phyloP scores from a whole-genome alignment of 2,888 invertebrate genomes.

The Epirrhoe tristata region DNA sequence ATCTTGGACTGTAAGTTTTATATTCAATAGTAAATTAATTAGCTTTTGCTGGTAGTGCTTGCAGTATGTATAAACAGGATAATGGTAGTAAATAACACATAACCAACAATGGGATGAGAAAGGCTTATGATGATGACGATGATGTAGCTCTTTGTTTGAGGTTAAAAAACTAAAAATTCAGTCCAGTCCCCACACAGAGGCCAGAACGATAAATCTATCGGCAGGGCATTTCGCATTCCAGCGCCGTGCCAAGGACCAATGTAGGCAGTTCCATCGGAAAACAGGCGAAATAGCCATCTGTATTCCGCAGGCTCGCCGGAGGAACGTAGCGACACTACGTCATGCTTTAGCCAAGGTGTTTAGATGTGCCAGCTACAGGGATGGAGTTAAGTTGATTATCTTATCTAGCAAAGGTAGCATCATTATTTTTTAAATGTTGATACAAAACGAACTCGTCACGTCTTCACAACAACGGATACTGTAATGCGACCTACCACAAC shows the following conservation, averaged over 20 bases:
- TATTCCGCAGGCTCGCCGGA: conserved; percentile 65
- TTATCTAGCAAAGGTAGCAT: neutral
- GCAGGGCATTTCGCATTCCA: conserved; percentile 45
- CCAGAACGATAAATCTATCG: conserved; percentile 61
- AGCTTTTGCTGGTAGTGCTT: no score
- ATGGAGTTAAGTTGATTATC: conserved; percentile 48
- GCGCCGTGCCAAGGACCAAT: conserved; percentile 54
- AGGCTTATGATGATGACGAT: no score
- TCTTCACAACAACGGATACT: no score
- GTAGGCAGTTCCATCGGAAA: conserved; percentile 61
- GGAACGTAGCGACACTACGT: conserved; percentile 76
- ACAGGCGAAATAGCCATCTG: conserved; percentile 58
- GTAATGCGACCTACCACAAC: no score
- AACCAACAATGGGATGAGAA: no score
- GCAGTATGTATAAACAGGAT: no score
- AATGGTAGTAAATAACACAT: no score
- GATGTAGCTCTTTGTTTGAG: no score
- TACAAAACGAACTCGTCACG: no score
- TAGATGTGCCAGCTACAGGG: conserved; percentile 60
- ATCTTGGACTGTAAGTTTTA: no score
- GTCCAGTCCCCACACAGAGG: conserved; percentile 50
- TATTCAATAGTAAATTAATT: no score
- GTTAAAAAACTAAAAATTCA: conserved; percentile 35
- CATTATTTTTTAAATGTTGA: neutral
- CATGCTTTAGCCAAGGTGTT: conserved; percentile 73